Conservation (phyloP, 2,113 vertebrate species). For the Bettongia penicillata region DNA sequence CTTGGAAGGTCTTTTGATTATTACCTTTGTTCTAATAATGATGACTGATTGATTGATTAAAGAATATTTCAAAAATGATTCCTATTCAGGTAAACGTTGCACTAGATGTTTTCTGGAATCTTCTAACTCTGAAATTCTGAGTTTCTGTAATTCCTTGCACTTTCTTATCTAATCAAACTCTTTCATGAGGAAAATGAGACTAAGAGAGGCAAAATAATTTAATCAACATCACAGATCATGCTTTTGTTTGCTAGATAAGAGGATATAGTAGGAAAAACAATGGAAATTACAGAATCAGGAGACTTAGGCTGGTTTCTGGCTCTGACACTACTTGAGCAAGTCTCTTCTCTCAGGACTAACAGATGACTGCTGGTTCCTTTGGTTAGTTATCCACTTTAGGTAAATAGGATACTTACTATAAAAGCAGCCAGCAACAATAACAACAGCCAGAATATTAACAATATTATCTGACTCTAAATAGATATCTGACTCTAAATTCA, state of each 20-base stretch:
- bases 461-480: constrained; percentile 22
- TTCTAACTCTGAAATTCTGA: neutral
- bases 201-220: neutral
- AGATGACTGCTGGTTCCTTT: constrained; percentile 11
- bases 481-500: constrained; percentile 36
- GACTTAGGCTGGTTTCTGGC: neutral
- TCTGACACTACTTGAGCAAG: neutral
- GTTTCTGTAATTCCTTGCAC: neutral
- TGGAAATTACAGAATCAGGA: neutral
- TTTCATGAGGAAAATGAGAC: neutral
- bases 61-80: neutral
- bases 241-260: neutral
- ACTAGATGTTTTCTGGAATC: neutral
- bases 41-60: neutral
- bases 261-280: neutral
- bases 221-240: neutral
- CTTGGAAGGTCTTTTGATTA: neutral
- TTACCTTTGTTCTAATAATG: neutral
- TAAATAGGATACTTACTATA: neutral
- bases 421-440: neutral
- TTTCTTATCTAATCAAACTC: neutral
- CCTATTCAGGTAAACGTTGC: neutral
- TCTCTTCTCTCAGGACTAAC: neutral
- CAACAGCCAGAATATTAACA: too few relatives aligned
- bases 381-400: constrained; percentile 7